Evolutionary conservation across 2,797 vertebrate species (phyloP).

Genomic region (Chrosomus eos): DNA sequence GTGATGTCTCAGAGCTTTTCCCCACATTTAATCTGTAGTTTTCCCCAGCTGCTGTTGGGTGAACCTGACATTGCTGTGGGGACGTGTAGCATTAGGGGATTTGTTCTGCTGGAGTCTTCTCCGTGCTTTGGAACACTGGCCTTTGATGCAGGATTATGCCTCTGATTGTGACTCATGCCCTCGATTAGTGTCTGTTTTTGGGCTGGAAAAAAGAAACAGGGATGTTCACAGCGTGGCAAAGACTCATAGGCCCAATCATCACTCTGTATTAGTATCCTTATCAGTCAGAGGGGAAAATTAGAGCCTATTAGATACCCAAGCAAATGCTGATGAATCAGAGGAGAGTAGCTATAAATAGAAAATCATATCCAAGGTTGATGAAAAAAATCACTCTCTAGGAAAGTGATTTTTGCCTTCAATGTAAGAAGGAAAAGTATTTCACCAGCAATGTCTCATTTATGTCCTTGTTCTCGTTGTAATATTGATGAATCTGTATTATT

Average conservation of each 20-base stretch:
- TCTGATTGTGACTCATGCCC: conserved; percentile 70
- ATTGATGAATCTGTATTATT: background rate
- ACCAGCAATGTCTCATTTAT: background rate
- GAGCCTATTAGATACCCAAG: conserved; percentile 35
- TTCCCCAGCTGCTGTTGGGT: conserved; percentile 35
- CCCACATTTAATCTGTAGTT: conserved; percentile 25
- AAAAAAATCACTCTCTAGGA: conserved; percentile 16
- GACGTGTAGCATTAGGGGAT: conserved; percentile 59
- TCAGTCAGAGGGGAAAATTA: conserved; percentile 26
- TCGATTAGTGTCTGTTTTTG: conserved; percentile 58
- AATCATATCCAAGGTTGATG: background rate
- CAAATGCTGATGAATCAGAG: conserved; percentile 46
- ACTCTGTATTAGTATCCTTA: conserved; percentile 41
- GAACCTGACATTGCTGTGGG: conserved; percentile 44
- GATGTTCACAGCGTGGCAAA: conserved; percentile 18
- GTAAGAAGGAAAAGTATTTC: background rate
- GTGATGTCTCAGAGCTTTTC: conserved; percentile 8
- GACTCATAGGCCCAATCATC: conserved; percentile 25
- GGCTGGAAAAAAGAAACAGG: conserved; percentile 25
- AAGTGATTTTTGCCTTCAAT: conserved; percentile 14
- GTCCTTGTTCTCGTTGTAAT: background rate
- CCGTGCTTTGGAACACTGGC: conserved; percentile 56
- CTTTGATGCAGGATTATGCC: conserved; percentile 70
- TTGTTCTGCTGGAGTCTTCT: conserved; percentile 64
- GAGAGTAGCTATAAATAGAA: conserved; percentile 44